Percentiles rank a stretch among this genome's conserved stretches.
Conservation (phyloP, 2,888 invertebrate species). For the Parthenolecanium corni region DNA sequence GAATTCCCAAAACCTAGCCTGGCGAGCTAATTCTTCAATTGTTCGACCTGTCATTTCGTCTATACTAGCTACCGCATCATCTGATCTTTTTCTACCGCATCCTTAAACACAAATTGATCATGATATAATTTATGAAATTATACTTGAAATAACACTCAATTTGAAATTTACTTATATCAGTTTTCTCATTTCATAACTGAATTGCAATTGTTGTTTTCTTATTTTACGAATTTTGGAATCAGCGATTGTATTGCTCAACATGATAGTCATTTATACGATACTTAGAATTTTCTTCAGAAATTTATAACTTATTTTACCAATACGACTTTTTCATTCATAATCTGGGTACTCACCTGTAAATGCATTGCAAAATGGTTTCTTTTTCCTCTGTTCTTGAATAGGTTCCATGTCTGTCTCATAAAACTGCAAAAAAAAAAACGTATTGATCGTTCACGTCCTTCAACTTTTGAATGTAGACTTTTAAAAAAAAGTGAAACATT, state of each 20-base stretch:
- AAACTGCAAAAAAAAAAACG: constrained; percentile 30
- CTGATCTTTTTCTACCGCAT: constrained; percentile 61
- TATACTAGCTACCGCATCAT: constrained; percentile 53
- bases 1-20: constrained; percentile 70
- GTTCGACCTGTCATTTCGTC: constrained; percentile 57
- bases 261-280: no score
- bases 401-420: constrained; percentile 34
- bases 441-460: background rate
- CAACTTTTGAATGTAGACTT: no score
- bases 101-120: constrained; percentile 41
- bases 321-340: no score
- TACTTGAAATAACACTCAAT: background rate
- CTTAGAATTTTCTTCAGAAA: no score
- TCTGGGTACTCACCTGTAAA: no score
- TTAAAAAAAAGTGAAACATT: no score
- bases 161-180: background rate
- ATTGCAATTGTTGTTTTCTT: no score
- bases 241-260: no score
- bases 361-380: constrained; percentile 78
- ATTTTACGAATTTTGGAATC: no score
- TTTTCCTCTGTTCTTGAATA: constrained; percentile 47
- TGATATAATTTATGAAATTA: background rate
- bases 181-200: no score
- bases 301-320: no score
- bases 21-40: constrained; percentile 61